Percentiles rank a stretch among this genome's conserved stretches.
Conservation (phyloP, 2,113 vertebrate species). For the Charina bottae region DNA sequence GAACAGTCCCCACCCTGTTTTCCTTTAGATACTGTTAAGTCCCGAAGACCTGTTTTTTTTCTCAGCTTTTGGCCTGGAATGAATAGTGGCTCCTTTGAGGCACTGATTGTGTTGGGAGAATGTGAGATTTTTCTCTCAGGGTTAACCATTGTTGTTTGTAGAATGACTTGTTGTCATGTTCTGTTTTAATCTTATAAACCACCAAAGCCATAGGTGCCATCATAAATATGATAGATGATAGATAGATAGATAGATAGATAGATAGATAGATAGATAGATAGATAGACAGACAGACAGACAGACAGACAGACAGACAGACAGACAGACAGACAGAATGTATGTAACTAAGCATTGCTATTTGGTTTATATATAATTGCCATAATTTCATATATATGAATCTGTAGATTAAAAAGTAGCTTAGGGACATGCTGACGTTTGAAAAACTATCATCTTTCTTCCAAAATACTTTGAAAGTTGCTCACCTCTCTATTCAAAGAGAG, state of each 20-base stretch:
- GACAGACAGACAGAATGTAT: background rate
- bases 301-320: too few relatives aligned
- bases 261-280: background rate
- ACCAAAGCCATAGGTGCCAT: background rate
- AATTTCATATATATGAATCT: constrained; percentile 26
- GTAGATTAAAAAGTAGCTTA: constrained; percentile 20
- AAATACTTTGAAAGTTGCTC: background rate
- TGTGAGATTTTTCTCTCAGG: background rate
- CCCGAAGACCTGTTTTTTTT: background rate
- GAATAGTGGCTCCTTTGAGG: background rate
- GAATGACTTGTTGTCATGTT: background rate
- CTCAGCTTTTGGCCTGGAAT: background rate
- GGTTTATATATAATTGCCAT: constrained; percentile 18
- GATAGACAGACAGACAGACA: too few relatives aligned
- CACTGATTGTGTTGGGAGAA: background rate
- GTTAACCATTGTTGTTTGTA: background rate
- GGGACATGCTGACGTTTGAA: constrained; percentile 12
- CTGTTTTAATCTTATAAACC: background rate
- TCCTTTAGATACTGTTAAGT: background rate
- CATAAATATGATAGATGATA: background rate
- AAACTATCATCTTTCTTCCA: constrained; percentile 11
- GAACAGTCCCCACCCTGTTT: background rate
- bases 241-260: background rate
- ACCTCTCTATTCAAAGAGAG: background rate
- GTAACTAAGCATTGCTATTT: constrained; percentile 18